phyloP scores from a whole-genome alignment of 2,888 invertebrate genomes.

The Andrena fulva region DNA sequence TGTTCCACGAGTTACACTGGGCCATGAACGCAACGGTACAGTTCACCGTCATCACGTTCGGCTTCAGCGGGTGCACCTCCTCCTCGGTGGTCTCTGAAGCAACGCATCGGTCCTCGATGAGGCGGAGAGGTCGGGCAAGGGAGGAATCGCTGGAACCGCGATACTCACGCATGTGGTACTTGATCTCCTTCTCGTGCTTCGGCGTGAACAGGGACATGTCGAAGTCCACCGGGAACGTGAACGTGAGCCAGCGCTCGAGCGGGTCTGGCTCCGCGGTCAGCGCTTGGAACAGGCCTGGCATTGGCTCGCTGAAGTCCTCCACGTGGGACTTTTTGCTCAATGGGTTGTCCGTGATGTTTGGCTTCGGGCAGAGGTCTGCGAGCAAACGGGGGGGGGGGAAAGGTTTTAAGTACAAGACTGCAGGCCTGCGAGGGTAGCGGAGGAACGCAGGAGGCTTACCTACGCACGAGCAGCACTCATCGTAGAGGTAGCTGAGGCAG shows the following conservation, averaged over 20 bases:
- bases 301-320: slow-evolving; percentile 92
- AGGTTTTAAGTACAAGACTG: background rate
- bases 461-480: slow-evolving; percentile 98
- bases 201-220: slow-evolving; percentile 89
- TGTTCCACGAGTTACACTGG: slow-evolving; percentile 94
- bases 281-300: slow-evolving; percentile 93
- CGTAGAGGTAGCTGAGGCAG: slow-evolving; percentile 95
- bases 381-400: slow-evolving; percentile 37
- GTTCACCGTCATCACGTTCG: slow-evolving; percentile 90
- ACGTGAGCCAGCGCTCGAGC: slow-evolving; percentile 93
- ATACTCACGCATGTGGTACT: slow-evolving; percentile 90
- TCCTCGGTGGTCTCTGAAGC: slow-evolving; percentile 89
- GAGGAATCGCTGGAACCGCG: background rate
- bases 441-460: slow-evolving; percentile 89
- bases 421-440: background rate
- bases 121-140: too few relatives aligned
- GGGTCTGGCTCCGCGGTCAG: slow-evolving; percentile 92
- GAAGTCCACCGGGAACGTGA: slow-evolving; percentile 92
- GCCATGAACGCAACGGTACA: slow-evolving; percentile 97
- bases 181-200: slow-evolving; percentile 89
- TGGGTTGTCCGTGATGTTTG: slow-evolving; percentile 91
- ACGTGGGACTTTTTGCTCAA: slow-evolving; percentile 93
- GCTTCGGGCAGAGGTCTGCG: slow-evolving; percentile 95
- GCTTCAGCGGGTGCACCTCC: slow-evolving; percentile 86
- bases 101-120: background rate